These are phyloP conservation scores for Branchipolynoe longqiensis DNA, from an alignment of 2,888 invertebrate genomes.

Conservation along the genomic window DNA sequence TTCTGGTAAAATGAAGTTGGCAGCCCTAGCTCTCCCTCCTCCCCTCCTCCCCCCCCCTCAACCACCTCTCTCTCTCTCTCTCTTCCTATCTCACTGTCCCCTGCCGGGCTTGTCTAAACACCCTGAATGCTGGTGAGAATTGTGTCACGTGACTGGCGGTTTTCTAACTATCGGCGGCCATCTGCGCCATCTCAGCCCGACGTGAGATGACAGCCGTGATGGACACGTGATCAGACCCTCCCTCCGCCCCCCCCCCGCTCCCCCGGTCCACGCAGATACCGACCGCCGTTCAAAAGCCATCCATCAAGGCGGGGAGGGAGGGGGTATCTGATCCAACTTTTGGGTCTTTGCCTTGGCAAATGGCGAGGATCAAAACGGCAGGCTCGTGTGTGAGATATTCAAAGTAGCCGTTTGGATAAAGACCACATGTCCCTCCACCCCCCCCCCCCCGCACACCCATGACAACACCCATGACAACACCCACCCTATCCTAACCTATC, in stretches of 20 bases:
- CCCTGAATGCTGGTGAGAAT: no score
- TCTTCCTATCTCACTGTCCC: no score
- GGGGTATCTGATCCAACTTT: slow-evolving; percentile 2
- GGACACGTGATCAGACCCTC: slow-evolving; percentile 13
- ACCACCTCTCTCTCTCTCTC: no score
- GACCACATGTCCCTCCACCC: slow-evolving; percentile 28
- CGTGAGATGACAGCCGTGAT: slow-evolving; percentile 49
- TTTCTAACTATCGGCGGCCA: slow-evolving; percentile 49
- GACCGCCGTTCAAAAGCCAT: background rate
- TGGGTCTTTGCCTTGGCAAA: slow-evolving; percentile 52
- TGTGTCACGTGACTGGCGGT: no score
- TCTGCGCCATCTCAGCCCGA: slow-evolving; percentile 12
- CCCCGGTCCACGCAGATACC: background rate
- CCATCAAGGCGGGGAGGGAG: background rate
- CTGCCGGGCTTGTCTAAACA: slow-evolving; percentile 23
- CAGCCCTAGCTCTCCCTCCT: no score
- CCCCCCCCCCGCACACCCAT: no score
- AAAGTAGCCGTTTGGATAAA: slow-evolving; percentile 35
- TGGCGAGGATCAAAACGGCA: slow-evolving; percentile 30
- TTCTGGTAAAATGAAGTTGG: no score
- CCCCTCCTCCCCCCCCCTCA: no score
- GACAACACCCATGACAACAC: no score
- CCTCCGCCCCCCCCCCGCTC: background rate
- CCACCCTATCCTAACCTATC: no score
- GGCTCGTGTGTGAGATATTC: slow-evolving; percentile 38